Evolutionary conservation across 1,140 invertebrate species (phyloP).

Genomic region (Sinella curviseta): DNA sequence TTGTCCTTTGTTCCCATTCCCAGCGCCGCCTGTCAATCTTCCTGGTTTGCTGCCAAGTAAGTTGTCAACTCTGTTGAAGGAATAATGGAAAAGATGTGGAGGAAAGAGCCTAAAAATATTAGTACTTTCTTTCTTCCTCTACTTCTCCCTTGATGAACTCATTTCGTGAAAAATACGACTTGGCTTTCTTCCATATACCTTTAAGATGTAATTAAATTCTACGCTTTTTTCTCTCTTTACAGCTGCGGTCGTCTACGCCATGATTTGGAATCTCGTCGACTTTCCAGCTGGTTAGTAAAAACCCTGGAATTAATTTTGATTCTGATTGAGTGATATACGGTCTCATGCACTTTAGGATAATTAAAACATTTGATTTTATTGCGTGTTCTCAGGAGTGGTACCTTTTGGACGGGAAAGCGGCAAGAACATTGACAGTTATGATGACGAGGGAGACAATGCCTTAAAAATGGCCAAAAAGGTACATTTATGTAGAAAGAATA

Average conservation of each 20-base stretch:
- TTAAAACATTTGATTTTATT: no score
- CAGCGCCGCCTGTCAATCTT: conserved; percentile 40
- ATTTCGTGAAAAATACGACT: neutral
- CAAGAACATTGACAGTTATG: conserved; percentile 40
- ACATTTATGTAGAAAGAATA: conserved; percentile 11
- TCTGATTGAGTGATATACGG: no score
- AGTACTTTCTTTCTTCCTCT: neutral
- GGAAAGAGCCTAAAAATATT: neutral
- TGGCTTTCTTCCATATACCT: neutral
- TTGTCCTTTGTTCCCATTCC: conserved; percentile 45
- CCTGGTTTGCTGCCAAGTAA: conserved; percentile 46
- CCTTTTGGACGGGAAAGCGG: conserved; percentile 44
- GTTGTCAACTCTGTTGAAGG: neutral
- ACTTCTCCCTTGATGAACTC: neutral
- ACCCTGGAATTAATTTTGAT: neutral
- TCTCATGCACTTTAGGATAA: no score
- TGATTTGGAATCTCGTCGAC: conserved; percentile 44
- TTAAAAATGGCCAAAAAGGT: conserved; percentile 46
- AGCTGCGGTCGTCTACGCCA: conserved; percentile 36
- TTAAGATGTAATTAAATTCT: neutral
- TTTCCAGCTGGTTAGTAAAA: conserved; percentile 38
- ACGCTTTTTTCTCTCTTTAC: neutral
- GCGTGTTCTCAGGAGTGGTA: conserved; percentile 29
- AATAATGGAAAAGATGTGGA: neutral
- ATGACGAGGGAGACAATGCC: conserved; percentile 44